phyloP scores from a whole-genome alignment of 2,888 invertebrate species.

The Diaprepes abbreviatus region DNA sequence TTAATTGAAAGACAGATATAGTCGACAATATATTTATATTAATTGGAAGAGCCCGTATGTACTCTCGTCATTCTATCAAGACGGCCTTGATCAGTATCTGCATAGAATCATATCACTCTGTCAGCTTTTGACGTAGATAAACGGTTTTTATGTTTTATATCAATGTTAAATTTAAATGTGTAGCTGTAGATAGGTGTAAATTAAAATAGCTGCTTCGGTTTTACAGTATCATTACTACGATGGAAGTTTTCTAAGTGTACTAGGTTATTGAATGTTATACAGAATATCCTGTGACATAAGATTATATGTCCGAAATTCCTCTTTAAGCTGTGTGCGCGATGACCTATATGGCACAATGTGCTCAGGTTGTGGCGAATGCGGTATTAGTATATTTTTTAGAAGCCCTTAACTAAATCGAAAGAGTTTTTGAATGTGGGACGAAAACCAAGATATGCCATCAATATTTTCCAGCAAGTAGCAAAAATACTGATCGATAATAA shows the following conservation, averaged over 20 bases:
- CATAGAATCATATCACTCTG: conserved; percentile 12
- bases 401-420: conserved; percentile 1
- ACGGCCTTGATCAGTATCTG: no score
- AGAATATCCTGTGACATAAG: conserved; percentile 14
- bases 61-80: no score
- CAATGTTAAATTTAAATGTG: conserved; percentile 30
- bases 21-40: no score
- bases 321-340: background rate
- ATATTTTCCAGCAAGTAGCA: no score
- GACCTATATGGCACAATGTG: background rate
- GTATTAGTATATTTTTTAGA: conserved; percentile 1
- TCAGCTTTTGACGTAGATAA: conserved; percentile 11
- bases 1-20: no score
- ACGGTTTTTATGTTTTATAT: conserved; percentile 17
- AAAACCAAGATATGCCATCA: no score
- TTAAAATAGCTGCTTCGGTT: conserved; percentile 18
- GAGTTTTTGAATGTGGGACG: background rate
- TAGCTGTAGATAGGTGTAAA: conserved; percentile 26
- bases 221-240: conserved; percentile 14
- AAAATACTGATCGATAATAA: no score
- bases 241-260: conserved; percentile 19
- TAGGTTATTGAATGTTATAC: conserved; percentile 21
- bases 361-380: background rate
- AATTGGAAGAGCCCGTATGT: no score
- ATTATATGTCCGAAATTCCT: conserved; percentile 1